Conservation (phyloP, 2,888 invertebrate species). For the Caenorhabditis doughertyi region DNA sequence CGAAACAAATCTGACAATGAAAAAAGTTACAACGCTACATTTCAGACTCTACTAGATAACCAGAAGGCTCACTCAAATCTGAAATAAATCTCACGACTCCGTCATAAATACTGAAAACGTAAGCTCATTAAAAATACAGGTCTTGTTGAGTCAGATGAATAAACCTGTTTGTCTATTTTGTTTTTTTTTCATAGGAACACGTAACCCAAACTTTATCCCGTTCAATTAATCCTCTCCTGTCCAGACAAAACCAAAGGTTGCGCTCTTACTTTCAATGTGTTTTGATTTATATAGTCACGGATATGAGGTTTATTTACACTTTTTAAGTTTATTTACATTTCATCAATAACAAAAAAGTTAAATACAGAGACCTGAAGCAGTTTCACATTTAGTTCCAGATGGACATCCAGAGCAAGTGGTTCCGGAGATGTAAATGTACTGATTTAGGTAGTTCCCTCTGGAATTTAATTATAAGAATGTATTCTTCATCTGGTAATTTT, state of each 20-base stretch:
- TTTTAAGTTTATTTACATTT: slow-evolving; percentile 24
- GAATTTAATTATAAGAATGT: slow-evolving; percentile 10
- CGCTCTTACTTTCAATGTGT: neutral
- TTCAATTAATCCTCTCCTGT: slow-evolving; percentile 8
- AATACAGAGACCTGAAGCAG: slow-evolving; percentile 43
- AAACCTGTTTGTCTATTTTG: slow-evolving; percentile 15
- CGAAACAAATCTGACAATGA: no score
- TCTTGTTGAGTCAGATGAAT: neutral
- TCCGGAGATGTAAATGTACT: slow-evolving; percentile 47
- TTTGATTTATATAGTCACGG: neutral
- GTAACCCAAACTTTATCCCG: neutral
- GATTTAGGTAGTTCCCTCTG: slow-evolving; percentile 53
- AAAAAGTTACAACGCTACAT: no score
- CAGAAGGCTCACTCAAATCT: no score
- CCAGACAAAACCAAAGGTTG: slow-evolving; percentile 12
- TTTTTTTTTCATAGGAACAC: slow-evolving; percentile 13
- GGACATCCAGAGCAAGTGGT: slow-evolving; percentile 49
- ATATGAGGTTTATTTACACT: no score
- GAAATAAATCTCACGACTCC: neutral
- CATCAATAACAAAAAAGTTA: neutral
- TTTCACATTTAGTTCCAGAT: slow-evolving; percentile 53
- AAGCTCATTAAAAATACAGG: neutral
- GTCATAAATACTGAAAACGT: neutral
- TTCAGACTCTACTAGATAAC: no score
- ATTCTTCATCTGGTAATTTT: no score